Percentiles rank a stretch among this genome's conserved stretches.
Conservation (phyloP, 2,113 vertebrate genomes). For the Manacus vitellinus region DNA sequence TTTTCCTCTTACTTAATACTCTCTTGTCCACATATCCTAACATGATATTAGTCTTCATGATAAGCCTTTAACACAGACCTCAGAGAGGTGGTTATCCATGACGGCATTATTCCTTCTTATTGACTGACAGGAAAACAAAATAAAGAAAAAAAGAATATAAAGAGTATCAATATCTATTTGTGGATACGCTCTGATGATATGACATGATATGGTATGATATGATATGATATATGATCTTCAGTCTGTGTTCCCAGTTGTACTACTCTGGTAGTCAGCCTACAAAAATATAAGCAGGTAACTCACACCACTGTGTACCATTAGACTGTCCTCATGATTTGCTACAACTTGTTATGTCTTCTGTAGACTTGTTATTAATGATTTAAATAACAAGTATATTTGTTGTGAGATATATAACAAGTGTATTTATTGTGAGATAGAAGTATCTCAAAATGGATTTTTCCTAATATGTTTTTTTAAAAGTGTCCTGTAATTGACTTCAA, state of each 20-base stretch:
- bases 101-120: not conserved
- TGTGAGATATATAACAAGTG: not conserved
- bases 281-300: not conserved
- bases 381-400: not conserved
- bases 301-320: not conserved
- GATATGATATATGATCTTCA: not conserved
- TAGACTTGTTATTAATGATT: not conserved
- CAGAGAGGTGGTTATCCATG: not conserved
- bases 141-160: not conserved
- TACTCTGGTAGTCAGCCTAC: not conserved
- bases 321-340: not conserved
- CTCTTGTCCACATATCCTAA: not conserved
- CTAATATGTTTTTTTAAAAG: not conserved
- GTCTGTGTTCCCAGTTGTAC: not conserved
- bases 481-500: not conserved
- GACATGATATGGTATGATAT: too few species aligned
- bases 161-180: not conserved
- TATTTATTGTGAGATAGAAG: not conserved
- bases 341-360: not conserved
- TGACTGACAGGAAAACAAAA: not conserved
- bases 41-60: not conserved
- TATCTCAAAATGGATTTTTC: not conserved
- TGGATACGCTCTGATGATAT: not conserved
- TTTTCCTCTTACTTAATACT: not conserved
- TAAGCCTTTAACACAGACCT: not conserved